phyloP scores from a whole-genome alignment of 2,113 vertebrate species.

The Crotalus tigris region DNA sequence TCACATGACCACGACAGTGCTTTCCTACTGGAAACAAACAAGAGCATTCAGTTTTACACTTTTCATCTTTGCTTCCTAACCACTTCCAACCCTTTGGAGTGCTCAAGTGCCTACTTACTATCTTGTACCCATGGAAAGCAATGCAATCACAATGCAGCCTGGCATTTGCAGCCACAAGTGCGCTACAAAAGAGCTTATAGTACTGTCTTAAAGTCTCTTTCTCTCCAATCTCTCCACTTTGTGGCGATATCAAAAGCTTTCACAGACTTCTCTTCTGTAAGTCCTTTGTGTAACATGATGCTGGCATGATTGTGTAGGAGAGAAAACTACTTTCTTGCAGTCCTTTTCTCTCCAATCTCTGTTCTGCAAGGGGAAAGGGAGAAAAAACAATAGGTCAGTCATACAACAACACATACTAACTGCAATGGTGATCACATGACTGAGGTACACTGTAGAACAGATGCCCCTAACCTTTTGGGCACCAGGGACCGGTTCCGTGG shows the following conservation, averaged over 20 bases:
- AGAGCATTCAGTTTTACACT: not conserved
- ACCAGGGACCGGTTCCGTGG: too few relatives aligned
- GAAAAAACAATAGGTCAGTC: not conserved
- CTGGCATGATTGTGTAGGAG: not conserved
- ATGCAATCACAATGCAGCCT: not conserved
- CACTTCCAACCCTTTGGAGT: not conserved
- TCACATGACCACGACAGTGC: not conserved
- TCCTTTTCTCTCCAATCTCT: not conserved
- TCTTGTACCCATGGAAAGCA: not conserved
- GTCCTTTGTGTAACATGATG: not conserved
- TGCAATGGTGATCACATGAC: not conserved
- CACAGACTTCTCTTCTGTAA: not conserved
- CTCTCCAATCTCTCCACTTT: not conserved
- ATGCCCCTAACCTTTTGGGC: too few relatives aligned
- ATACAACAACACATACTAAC: not conserved
- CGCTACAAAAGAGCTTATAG: not conserved
- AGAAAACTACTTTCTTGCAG: not conserved
- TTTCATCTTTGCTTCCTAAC: not conserved
- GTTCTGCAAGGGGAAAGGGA: not conserved
- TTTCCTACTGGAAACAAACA: not conserved
- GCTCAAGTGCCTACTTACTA: not conserved
- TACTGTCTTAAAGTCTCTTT: not conserved
- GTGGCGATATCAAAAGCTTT: not conserved
- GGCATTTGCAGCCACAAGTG: not conserved
- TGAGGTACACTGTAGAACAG: not conserved